A percentile compares a stretch with the other conserved stretches of the same genome.
Evolutionary conservation across 2,888 invertebrate species (phyloP).

Genomic region (Endomychus coccineus): DNA sequence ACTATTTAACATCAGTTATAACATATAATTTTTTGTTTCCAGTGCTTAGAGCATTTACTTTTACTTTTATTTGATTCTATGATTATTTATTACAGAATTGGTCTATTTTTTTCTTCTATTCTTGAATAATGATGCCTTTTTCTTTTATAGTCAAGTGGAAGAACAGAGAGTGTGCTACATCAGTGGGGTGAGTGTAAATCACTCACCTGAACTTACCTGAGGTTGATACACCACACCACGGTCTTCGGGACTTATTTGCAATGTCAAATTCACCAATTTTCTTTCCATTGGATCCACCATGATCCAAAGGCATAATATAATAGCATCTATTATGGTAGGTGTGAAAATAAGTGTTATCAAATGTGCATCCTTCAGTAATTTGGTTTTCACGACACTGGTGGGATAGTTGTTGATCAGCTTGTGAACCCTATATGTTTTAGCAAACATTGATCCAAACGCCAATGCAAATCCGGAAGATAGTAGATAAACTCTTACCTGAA

Average conservation of each 20-base stretch:
- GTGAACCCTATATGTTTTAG: constrained; percentile 88
- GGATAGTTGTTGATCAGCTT: constrained; percentile 80
- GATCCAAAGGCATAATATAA: constrained; percentile 79
- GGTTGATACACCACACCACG: constrained; percentile 80
- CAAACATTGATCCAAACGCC: constrained; percentile 91
- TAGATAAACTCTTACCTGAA: constrained; percentile 78
- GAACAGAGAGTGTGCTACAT: no score
- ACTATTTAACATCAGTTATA: no score
- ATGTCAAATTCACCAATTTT: constrained; percentile 72
- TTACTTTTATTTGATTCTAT: no score
- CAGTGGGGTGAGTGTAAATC: no score
- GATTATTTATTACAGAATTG: no score
- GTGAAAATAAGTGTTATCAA: constrained; percentile 77
- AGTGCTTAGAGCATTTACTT: no score
- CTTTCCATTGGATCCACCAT: constrained; percentile 81
- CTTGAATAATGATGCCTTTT: no score
- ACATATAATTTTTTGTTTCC: no score
- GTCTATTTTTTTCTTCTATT: no score
- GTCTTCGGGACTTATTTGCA: constrained; percentile 68
- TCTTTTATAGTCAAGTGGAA: no score
- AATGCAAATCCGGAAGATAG: constrained; percentile 85
- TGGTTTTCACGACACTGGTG: constrained; percentile 79
- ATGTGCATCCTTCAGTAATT: constrained; percentile 84
- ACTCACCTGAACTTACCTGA: constrained; percentile 59
- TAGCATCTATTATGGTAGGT: constrained; percentile 72